phyloP scores from a whole-genome alignment of 2,113 vertebrate species.

The Pterocles gutturalis region DNA sequence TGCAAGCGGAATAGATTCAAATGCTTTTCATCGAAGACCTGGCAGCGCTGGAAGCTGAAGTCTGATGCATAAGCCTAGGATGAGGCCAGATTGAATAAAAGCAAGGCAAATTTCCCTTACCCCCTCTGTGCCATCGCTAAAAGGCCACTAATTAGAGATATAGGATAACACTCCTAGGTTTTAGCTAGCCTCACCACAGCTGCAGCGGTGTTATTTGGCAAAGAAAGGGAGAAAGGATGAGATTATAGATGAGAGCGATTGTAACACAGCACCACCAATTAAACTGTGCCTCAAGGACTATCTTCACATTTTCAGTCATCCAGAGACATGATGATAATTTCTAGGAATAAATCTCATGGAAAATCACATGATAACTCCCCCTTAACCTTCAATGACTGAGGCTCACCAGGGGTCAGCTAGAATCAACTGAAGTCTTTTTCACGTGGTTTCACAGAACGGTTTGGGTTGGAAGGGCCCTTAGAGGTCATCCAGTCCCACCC shows the following conservation, averaged over 20 bases:
- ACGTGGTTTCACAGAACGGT: not conserved
- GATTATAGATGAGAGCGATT: not conserved
- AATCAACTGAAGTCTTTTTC: slow-evolving; percentile 30
- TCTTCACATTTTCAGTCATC: not conserved
- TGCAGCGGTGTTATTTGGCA: not conserved
- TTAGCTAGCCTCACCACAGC: not conserved
- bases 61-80: not conserved
- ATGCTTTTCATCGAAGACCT: not conserved
- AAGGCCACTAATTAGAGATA: not conserved
- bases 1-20: not conserved
- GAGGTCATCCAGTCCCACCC: too few relatives aligned
- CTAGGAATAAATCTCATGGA: slow-evolving; percentile 10
- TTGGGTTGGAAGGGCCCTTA: too few relatives aligned
- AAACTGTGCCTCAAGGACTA: slow-evolving; percentile 25
- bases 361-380: not conserved
- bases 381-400: not conserved
- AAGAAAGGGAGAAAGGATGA: not conserved
- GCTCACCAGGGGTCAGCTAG: not conserved
- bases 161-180: not conserved
- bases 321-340: not conserved
- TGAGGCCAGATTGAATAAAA: not conserved
- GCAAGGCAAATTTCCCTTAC: not conserved
- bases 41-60: not conserved
- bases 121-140: not conserved
- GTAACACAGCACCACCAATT: not conserved